Base-by-base conservation (phyloP, 2,797 vertebrate genomes). In the Eidolon dupreanum region DNA sequence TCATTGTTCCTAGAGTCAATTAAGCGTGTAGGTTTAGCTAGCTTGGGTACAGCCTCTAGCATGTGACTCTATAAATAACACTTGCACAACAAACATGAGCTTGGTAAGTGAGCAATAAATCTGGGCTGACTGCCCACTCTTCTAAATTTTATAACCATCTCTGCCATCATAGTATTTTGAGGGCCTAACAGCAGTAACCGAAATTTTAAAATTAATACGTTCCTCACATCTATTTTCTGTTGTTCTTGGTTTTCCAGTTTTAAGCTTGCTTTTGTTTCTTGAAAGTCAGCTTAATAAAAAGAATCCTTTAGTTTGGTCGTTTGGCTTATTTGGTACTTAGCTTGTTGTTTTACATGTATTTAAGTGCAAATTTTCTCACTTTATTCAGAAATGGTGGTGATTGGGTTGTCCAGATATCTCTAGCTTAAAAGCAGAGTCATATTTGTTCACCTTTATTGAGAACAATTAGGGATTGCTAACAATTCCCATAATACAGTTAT, bases 61-160 rank as follows among this genome's bases (percentile, higher is more conserved):
- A 98, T 98, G 98, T 99, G 98, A 98, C 98, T 97, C 99, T 99
- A 99, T 99, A 99, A 99, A 99, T 99, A 99, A 99, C 98, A 95
- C 97, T 98, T 98, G 94, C 97, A 99, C 98, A 99, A 99, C 99
- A 99, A 99, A 99, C 97, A 97, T 97, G 97, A 97, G 97, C 98
- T 99, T 99, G 99, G 98, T 99, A 99, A 99, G 98, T 98, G 98
- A 98, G 97, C 98, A 97, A 97, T 99, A 98, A 98, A 98, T 99
- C 99, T 97, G 97, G 98, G 97, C 98, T 97, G 97, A 97, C 97
- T 98, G 98, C 98, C 98, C 98, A 96, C 97, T 94, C 93, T 96
- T 97, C 87, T 87, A 2, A 70, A 36, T 68, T 96, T 97, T 87
- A 95, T 70, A 66, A 94, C 95, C 66, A 94, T 15, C 73, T 93